These are phyloP conservation scores for Fragum whitleyi DNA, from an alignment of 2,888 invertebrate species.

Conservation along the genomic window DNA sequence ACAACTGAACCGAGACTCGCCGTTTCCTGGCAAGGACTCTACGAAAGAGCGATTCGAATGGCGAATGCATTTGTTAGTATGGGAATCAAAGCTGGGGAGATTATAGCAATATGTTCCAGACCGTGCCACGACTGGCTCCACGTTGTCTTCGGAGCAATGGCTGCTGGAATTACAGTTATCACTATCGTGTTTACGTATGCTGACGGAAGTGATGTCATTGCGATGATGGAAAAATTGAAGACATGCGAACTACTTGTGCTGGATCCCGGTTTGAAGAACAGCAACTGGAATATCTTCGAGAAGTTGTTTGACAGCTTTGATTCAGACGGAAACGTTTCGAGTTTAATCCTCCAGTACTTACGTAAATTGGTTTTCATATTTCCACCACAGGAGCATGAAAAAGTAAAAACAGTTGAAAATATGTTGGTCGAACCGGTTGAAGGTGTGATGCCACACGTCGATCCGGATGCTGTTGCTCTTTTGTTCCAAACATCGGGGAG, in stretches of 20 bases:
- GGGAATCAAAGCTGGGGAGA: conserved; percentile 36
- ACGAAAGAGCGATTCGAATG: conserved; percentile 19
- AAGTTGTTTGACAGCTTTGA: conserved; percentile 6
- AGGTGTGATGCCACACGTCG: neutral
- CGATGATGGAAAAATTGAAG: conserved; percentile 39
- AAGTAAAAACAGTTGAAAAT: neutral
- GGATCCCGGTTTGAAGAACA: conserved; percentile 30
- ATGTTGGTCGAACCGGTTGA: neutral
- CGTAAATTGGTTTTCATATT: conserved; percentile 23
- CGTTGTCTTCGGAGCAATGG: conserved; percentile 35
- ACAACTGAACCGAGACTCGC: conserved; percentile 7
- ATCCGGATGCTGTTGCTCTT: conserved; percentile 3
- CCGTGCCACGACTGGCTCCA: conserved; percentile 50
- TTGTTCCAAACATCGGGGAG: conserved; percentile 43
- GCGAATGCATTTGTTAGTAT: conserved; percentile 28
- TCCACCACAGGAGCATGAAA: neutral
- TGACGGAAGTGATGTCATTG: conserved; percentile 50
- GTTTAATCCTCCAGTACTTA: conserved; percentile 26
- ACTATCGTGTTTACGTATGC: conserved; percentile 48
- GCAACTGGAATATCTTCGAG: conserved; percentile 37
- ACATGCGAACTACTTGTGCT: conserved; percentile 30
- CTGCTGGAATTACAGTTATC: conserved; percentile 33
- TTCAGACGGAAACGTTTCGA: conserved; percentile 13
- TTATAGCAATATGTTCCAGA: conserved; percentile 31
- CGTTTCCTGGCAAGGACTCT: conserved; percentile 43